Conservation (phyloP, 2,888 invertebrate species). For the Colostygia pectinataria region DNA sequence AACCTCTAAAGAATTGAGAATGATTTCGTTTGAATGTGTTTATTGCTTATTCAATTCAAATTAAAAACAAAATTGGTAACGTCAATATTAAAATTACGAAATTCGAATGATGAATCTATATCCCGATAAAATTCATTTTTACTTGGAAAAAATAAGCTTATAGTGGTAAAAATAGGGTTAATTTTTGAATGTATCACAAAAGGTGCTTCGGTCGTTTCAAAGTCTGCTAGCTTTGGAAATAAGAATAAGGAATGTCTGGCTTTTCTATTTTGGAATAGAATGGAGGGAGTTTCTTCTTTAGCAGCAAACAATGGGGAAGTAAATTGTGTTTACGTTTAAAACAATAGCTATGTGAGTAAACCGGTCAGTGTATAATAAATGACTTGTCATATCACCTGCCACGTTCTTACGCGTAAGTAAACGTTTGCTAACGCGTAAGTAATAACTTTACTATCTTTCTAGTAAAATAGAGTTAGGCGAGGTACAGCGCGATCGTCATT, state of each 20-base stretch:
- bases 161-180: background rate
- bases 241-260: slow-evolving; percentile 20
- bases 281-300: slow-evolving; percentile 27
- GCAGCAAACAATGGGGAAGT: slow-evolving; percentile 27
- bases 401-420: too few relatives aligned
- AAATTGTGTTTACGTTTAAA: slow-evolving; percentile 19
- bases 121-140: background rate
- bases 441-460: too few relatives aligned
- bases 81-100: slow-evolving; percentile 34
- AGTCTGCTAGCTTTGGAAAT: slow-evolving; percentile 32
- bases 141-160: slow-evolving; percentile 7
- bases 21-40: slow-evolving; percentile 1
- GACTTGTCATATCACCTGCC: too few relatives aligned
- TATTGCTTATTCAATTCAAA: slow-evolving; percentile 18
- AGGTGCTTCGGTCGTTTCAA: slow-evolving; percentile 20
- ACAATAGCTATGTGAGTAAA: slow-evolving; percentile 9
- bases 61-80: slow-evolving; percentile 22
- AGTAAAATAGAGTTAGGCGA: too few relatives aligned
- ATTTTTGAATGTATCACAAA: slow-evolving; percentile 5
- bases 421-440: too few relatives aligned
- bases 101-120: slow-evolving; percentile 18
- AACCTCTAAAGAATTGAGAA: slow-evolving; percentile 3
- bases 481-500: too few relatives aligned
- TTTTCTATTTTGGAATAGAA: slow-evolving; percentile 39
- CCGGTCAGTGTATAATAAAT: background rate